Conservation (phyloP, 2,797 vertebrate genomes). For the Mormyrops boulengeri region DNA sequence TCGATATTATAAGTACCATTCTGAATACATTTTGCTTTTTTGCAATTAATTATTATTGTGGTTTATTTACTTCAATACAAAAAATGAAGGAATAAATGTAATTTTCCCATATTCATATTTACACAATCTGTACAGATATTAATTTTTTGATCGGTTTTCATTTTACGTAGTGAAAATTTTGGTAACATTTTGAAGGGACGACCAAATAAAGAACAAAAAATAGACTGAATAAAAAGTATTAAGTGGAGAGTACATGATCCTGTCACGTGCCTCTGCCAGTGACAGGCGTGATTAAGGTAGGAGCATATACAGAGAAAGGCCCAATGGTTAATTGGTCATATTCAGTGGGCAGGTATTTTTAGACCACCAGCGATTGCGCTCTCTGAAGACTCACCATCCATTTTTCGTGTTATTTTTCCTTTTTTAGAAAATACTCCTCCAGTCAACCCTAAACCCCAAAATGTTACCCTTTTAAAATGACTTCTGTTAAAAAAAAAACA, state of each 20-base stretch:
- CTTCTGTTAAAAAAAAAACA: constrained; percentile 23
- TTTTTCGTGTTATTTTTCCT: not conserved
- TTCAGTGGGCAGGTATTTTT: not conserved
- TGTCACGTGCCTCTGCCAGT: constrained; percentile 47
- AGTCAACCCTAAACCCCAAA: constrained; percentile 51
- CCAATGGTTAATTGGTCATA: not conserved
- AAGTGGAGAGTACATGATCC: constrained; percentile 53
- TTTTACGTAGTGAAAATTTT: constrained; percentile 60
- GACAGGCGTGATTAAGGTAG: constrained; percentile 46
- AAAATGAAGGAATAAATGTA: constrained; percentile 54
- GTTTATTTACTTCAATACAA: constrained; percentile 62
- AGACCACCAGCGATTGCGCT: not conserved
- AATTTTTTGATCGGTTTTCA: constrained; percentile 55
- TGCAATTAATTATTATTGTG: constrained; percentile 62
- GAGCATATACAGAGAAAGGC: constrained; percentile 33
- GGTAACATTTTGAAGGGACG: constrained; percentile 61
- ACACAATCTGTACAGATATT: constrained; percentile 72
- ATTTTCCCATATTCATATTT: constrained; percentile 63
- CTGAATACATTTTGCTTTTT: constrained; percentile 55
- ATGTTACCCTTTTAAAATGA: constrained; percentile 31
- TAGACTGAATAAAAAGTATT: constrained; percentile 58
- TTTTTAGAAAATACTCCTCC: constrained; percentile 53
- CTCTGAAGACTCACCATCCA: constrained; percentile 13
- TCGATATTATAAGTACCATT: constrained; percentile 66
- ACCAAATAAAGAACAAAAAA: constrained; percentile 57